phyloP scores from a whole-genome alignment of 2,113 vertebrate genomes.

The Pimephales promelas region DNA sequence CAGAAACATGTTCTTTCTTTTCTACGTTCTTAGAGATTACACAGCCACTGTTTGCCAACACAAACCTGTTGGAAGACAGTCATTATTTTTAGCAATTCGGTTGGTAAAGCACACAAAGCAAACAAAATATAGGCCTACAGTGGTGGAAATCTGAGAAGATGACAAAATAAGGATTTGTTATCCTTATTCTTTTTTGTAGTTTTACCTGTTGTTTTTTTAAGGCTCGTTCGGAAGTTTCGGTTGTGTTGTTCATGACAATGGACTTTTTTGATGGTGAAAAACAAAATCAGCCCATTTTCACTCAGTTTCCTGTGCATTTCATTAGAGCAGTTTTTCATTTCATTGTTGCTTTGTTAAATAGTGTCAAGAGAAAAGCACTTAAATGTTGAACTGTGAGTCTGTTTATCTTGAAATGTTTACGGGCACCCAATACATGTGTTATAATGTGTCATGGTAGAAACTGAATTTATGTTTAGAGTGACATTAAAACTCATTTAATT shows the following conservation, averaged over 20 bases:
- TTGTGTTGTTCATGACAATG: neutral
- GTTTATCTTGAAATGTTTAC: conserved; percentile 19
- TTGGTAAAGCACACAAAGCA: neutral
- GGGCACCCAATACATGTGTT: neutral
- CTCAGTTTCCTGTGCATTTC: neutral
- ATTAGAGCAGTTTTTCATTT: neutral
- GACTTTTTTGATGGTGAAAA: neutral
- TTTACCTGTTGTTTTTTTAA: neutral
- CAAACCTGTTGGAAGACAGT: neutral
- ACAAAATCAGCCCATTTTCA: neutral
- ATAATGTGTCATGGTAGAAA: conserved; percentile 1
- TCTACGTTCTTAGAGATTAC: neutral
- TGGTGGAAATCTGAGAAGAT: neutral
- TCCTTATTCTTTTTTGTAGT: neutral
- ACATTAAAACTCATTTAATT: conserved; percentile 11
- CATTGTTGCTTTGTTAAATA: neutral
- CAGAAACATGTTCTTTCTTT: conserved; percentile 12
- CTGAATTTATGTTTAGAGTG: neutral
- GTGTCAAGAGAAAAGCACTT: neutral
- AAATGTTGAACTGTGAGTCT: conserved; percentile 12
- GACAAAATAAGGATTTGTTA: neutral
- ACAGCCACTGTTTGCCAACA: neutral
- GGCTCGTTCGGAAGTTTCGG: too few species aligned
- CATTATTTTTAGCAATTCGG: neutral
- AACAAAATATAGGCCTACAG: neutral